Base-by-base conservation (phyloP, 2,888 invertebrate species). In the Volucella inanis region DNA sequence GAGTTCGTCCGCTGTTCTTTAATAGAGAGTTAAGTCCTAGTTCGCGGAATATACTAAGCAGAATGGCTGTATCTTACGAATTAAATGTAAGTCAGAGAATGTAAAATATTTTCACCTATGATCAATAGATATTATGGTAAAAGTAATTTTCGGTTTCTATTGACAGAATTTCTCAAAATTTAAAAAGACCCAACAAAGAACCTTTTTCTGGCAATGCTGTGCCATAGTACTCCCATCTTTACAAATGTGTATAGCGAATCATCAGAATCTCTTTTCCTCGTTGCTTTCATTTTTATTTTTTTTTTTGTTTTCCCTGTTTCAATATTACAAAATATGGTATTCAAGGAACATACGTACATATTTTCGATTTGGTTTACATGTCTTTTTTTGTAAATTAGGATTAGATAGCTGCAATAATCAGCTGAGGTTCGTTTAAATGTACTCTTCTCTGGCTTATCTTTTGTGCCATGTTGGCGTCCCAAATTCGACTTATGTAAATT, bases 291-390 rank as follows among this genome's bases (percentile, higher is more conserved):
- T 59, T 67, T 31, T n/a, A 43, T 22, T 50, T 15, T 8, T 4
- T 10, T 4, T 18, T 18, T 11, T 22, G n/a, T 45, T 11, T 14
- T 43, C 14, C 67, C n/a, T 74, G 22, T 83, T 64, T 75, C 64
- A 84, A 83, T 78, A 75, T 79, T 14, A 31, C 59, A 57, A 70
- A 77, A 74, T 54, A n/a, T n/a, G n/a, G n/a, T n/a, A 18, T 52
- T 54, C 3, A 14, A 47, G 18, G 38, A 57, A 22, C 68, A 65
- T 22, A 22, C 18, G 2, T 18, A 18, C 18, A 22, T 75, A 75
- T 79, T 79, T 79, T 59, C 70, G 59, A 75, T 79, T 79, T 64
- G 84, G 31, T 70, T 59, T 59, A 74, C 71, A 50, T 70, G 59
- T 54, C 64, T 41, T 45, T n/a, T 50, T 49, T 50, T 14, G 45